phyloP scores from a whole-genome alignment of 2,797 vertebrate genomes.

The Esox masquinongy region DNA sequence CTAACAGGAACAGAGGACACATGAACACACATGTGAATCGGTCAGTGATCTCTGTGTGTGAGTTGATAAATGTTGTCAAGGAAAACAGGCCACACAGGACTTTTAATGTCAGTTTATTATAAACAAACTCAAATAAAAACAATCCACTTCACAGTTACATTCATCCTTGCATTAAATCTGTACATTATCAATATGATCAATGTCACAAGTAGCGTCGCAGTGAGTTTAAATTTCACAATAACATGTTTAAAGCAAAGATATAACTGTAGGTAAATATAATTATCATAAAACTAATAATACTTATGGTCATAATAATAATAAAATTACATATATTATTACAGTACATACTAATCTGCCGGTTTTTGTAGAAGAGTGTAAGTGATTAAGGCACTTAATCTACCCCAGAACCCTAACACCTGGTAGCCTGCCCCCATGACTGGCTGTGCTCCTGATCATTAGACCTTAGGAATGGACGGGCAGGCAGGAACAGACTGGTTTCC shows the following conservation, averaged over 20 bases:
- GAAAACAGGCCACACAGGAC: neutral
- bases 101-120: conserved; percentile 68
- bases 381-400: neutral
- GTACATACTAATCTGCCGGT: too few species aligned
- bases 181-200: conserved; percentile 15
- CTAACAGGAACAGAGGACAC: conserved; percentile 2
- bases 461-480: neutral
- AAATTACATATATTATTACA: too few species aligned
- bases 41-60: neutral
- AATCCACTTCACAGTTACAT: conserved; percentile 28
- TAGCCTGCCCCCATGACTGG: neutral
- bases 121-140: conserved; percentile 32
- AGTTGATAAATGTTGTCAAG: too few species aligned
- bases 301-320: too few species aligned
- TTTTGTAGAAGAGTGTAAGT: too few species aligned
- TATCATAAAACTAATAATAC: too few species aligned
- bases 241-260: neutral
- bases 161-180: conserved; percentile 30
- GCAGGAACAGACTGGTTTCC: neutral
- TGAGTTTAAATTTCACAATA: conserved; percentile 8
- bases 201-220: neutral
- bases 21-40: neutral
- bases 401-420: neutral
- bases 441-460: neutral
- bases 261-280: neutral